A percentile compares a stretch with the other conserved stretches of the same genome.
phyloP scores from a whole-genome alignment of 2,797 vertebrate genomes.

The Hipposideros larvatus region DNA sequence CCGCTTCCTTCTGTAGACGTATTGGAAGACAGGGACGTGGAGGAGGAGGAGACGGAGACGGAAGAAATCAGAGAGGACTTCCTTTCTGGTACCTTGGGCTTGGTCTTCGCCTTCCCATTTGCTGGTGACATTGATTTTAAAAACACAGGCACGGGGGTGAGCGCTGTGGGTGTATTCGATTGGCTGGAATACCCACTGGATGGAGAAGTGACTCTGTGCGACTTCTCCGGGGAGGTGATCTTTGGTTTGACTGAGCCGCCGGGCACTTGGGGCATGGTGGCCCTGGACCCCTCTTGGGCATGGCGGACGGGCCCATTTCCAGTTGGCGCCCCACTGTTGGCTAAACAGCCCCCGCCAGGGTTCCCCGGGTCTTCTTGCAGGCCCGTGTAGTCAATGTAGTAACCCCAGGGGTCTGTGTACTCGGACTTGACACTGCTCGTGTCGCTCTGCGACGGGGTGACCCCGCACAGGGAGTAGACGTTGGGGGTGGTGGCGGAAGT shows the following conservation, averaged over 20 bases:
- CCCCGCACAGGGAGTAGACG: constrained; percentile 93
- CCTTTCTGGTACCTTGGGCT: constrained; percentile 97
- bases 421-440: constrained; percentile 97
- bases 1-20: constrained; percentile 93
- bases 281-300: constrained; percentile 85
- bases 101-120: constrained; percentile 91
- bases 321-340: constrained; percentile 71
- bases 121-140: constrained; percentile 93
- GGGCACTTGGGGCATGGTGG: constrained; percentile 84
- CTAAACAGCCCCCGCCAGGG: constrained; percentile 81
- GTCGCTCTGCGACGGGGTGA: constrained; percentile 96
- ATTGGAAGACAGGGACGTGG: constrained; percentile 97
- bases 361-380: constrained; percentile 89
- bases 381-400: constrained; percentile 93
- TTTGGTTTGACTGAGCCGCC: constrained; percentile 88
- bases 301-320: constrained; percentile 86
- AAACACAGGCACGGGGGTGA: constrained; percentile 95
- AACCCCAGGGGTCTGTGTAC: constrained; percentile 96
- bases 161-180: constrained; percentile 97
- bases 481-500: constrained; percentile 91
- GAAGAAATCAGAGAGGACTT: constrained; percentile 98
- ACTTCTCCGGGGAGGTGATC: constrained; percentile 94
- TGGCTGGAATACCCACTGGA: constrained; percentile 99
- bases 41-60: constrained; percentile 95
- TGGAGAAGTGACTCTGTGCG: constrained; percentile 96